Conservation (phyloP, 37 sponge, comb jelly and placozoan species). For the Beroe ovata region DNA sequence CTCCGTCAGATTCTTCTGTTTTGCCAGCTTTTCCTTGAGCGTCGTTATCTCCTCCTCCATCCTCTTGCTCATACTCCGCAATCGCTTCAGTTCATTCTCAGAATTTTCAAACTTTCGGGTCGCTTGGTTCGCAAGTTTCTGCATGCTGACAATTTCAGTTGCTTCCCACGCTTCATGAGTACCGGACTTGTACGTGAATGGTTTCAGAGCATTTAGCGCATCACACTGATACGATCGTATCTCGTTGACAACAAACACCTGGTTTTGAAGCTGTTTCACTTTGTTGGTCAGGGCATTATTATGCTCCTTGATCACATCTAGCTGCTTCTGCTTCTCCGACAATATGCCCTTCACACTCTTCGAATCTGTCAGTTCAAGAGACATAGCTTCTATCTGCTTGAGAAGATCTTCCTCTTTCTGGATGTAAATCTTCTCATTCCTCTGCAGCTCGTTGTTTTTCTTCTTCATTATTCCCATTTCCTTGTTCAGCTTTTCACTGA, state of each 20-base stretch:
- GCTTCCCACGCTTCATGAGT: neutral
- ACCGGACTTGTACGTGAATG: neutral
- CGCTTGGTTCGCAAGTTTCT: neutral
- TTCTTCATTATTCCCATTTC: constrained; percentile 12
- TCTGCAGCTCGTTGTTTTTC: neutral
- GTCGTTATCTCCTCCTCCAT: constrained; percentile 23
- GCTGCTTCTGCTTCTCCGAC: constrained; percentile 31
- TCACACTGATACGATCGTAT: constrained; percentile 37
- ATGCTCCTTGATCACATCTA: neutral
- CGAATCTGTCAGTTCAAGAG: neutral
- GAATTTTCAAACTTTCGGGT: neutral
- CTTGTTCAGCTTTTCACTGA: constrained; percentile 48
- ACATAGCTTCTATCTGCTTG: neutral
- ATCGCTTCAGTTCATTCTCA: constrained; percentile 14
- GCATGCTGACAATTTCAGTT: neutral
- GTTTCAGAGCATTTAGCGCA: constrained; percentile 6
- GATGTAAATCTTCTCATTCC: neutral
- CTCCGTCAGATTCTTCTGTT: constrained; percentile 44
- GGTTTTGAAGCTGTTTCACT: constrained; percentile 50
- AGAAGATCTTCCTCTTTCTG: neutral
- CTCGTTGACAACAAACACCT: constrained; percentile 49
- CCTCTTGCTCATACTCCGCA: neutral
- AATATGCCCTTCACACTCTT: neutral
- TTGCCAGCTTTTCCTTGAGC: constrained; percentile 28
- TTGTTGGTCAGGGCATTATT: constrained; percentile 23